phyloP scores from a whole-genome alignment of 2,797 vertebrate species.

The Cirrhinus molitorella region DNA sequence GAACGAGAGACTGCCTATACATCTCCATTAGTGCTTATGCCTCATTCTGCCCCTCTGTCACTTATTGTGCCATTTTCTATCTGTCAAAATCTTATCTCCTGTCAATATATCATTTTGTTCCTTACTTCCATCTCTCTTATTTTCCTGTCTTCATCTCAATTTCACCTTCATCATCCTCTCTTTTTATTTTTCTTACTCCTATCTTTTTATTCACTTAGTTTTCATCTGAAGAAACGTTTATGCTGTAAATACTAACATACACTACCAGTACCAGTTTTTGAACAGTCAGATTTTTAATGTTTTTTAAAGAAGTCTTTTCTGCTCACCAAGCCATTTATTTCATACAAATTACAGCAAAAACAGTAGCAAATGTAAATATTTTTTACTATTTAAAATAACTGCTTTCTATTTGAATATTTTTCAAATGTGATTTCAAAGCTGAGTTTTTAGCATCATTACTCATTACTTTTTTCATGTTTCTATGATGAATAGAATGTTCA shows the following conservation, averaged over 20 bases:
- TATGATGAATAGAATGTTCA: too few species aligned
- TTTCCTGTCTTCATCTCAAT: background rate
- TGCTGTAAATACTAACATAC: background rate
- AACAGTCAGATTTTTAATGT: too few species aligned
- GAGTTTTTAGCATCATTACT: too few species aligned
- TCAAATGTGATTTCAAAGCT: too few species aligned
- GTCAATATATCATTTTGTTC: constrained; percentile 16
- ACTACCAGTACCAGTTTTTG: too few species aligned
- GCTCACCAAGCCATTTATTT: too few species aligned
- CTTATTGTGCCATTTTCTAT: constrained; percentile 34
- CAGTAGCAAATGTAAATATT: too few species aligned
- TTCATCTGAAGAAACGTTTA: background rate
- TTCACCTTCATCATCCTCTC: background rate
- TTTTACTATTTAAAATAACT: too few species aligned
- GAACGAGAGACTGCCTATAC: constrained; percentile 42
- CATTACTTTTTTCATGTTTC: too few species aligned
- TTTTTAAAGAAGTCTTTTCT: too few species aligned
- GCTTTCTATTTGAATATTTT: too few species aligned
- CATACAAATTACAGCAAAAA: too few species aligned
- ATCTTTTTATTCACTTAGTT: background rate
- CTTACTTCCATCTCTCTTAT: background rate
- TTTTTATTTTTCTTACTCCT: background rate
- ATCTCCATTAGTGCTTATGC: constrained; percentile 42
- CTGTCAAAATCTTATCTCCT: constrained; percentile 17
- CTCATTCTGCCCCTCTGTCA: constrained; percentile 34